Evolutionary conservation across 2,888 invertebrate genomes (phyloP).

Genomic region (Meta bourneti): DNA sequence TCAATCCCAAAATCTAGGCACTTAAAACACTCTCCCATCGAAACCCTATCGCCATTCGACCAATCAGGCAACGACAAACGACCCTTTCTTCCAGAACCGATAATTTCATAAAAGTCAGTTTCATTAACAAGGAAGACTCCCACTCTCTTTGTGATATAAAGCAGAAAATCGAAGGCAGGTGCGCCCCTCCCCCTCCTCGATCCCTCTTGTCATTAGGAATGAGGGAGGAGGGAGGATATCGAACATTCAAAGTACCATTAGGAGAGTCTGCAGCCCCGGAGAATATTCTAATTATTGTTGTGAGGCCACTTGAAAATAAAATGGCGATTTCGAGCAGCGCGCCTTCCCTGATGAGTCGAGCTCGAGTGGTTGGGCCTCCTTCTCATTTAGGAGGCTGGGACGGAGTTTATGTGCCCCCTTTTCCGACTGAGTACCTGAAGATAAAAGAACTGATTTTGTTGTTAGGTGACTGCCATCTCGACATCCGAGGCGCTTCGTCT

Average conservation of each 20-base stretch:
- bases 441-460: slow-evolving; percentile 45
- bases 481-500: no score
- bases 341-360: not conserved
- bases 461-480: slow-evolving; percentile 1
- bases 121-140: slow-evolving; percentile 57
- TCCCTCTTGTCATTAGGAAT: slow-evolving; percentile 50
- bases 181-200: slow-evolving; percentile 3
- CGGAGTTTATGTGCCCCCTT: slow-evolving; percentile 41
- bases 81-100: slow-evolving; percentile 33
- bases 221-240: slow-evolving; percentile 31
- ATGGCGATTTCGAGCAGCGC: slow-evolving; percentile 40
- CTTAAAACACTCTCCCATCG: slow-evolving; percentile 22
- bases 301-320: slow-evolving; percentile 64
- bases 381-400: not conserved
- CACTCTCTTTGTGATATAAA: slow-evolving; percentile 31
- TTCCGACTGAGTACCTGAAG: slow-evolving; percentile 34
- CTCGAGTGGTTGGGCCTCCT: slow-evolving; percentile 9
- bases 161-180: slow-evolving; percentile 66
- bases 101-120: slow-evolving; percentile 56
- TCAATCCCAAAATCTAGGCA: not conserved
- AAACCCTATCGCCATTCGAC: slow-evolving; percentile 37
- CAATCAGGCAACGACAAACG: slow-evolving; percentile 37
- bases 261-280: slow-evolving; percentile 47
- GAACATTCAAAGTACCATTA: slow-evolving; percentile 70
- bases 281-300: slow-evolving; percentile 69